Evolutionary conservation across 2,797 vertebrate species (phyloP), one percentile per base, ranked within the genome.

Genomic region (Gila robusta): DNA sequence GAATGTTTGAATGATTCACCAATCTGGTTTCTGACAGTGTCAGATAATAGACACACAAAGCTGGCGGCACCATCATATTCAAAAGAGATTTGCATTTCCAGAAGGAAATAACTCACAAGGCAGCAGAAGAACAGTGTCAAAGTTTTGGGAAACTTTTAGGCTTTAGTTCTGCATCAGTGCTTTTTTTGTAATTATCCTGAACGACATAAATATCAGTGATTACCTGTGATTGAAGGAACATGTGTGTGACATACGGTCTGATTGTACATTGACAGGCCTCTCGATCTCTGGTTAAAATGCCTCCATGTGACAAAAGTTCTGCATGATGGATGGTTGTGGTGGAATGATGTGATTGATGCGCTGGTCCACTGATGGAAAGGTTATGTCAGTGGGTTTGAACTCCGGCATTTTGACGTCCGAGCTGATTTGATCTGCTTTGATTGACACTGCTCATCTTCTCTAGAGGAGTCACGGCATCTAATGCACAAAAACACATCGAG

Each of bases 341-440:
- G 81, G 79, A 85, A 76, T 62, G 59, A 39, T 74, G 59, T 87
- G 87, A 90, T 85, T 82, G 83, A 90, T 87, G 71, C 3, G 35
- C 35, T 23, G 78, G 62, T 47, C 62, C 70, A 17, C 49, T 41
- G 59, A 28, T 47, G 72, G 64, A 85, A 79, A 87, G 79, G 73
- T 62, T 74, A 81, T 83, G 85, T 87, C 79, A 83, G 23, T 14
- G 71, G 49, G 70, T 76, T 82, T 16, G 72, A 77, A 79, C 81
- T 73, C 35, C 7, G 56, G 52, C 79, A 80, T 76, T 81, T 44
- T 83, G 44, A 44, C 54, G 82, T 77, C 76, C 49, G 72, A 37
- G 73, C 72, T 70, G 56, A 66, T 85, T 66, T 77, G 73, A 74
- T 81, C 70, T 69, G 66, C 12, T 26, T 37, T 88, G 87, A 87